Base-by-base conservation (phyloP, 2,113 vertebrate species). In the Ptychochromis oligacanthus region DNA sequence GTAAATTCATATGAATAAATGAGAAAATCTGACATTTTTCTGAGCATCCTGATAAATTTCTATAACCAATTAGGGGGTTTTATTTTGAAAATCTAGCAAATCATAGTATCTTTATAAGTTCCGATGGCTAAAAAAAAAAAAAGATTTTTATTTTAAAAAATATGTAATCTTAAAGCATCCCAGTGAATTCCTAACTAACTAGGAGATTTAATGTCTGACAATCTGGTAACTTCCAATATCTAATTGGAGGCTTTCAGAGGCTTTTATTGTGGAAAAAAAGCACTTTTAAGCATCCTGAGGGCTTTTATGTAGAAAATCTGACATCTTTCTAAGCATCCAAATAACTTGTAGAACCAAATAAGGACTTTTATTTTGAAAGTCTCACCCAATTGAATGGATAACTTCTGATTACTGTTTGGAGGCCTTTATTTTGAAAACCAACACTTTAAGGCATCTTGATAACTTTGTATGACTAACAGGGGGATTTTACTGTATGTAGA, bases 21-120 rank as follows among this genome's bases (percentile, higher is more conserved):
- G 38, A 46, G 8, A 67, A 9, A 70, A 49, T 49, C 64, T 15
- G 64, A 67, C 38, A 14, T 46, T 22, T 43, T 65, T 26, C 5
- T 18, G 40, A 67, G 22, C 64, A 18, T 46, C 64, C 10, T 18
- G 64, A 46, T 18, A 46, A n/a, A 14, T 18, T 46, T 67, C 22
- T 67, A 5, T 46, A 46, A 43, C 1, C 22, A 67, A 67, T 67
- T 26, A 6, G 43, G 26, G 17, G 43, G 22, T 67, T 67, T 67
- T 46, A 46, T 67, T 18, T 46, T 46, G 40, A 46, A 67, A 67
- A 46, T 46, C 40, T 46, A 67, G 5, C 40, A 49, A 67, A 67
- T 20, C 18, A 49, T 10, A 70, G 43, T 14, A 15, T 46, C 43
- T 15, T 5, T 3, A 4, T 17, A 18, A 49, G 5, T 49, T 70